phyloP scores from a whole-genome alignment of 2,113 vertebrate species.

The Himantopus leucocephalus region DNA sequence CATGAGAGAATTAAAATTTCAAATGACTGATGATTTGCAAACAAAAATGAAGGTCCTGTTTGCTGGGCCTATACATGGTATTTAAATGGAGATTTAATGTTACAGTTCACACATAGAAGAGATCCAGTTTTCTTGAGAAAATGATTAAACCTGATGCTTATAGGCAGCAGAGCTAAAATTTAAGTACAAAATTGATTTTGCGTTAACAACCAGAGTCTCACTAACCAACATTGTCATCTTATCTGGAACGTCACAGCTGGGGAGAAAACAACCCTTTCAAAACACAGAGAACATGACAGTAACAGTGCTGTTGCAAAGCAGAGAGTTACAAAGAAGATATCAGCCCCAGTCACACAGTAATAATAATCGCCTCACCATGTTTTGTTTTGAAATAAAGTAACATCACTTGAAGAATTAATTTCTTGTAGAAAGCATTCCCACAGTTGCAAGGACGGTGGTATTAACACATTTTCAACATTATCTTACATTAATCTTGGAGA shows the following conservation, averaged over 20 bases:
- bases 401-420: neutral
- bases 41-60: neutral
- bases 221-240: neutral
- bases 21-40: neutral
- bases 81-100: neutral
- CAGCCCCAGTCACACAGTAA: neutral
- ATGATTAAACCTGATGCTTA: neutral
- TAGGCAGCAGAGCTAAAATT: neutral
- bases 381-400: slow-evolving; percentile 18
- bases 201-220: neutral
- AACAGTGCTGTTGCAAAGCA: neutral
- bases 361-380: neutral
- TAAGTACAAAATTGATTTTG: neutral
- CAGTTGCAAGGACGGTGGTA: neutral
- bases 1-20: neutral
- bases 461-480: neutral
- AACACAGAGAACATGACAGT: neutral
- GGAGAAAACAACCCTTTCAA: neutral
- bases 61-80: neutral
- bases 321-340: neutral
- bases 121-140: neutral
- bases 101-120: neutral
- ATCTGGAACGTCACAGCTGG: neutral
- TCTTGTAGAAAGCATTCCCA: neutral
- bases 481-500: neutral